Conservation (phyloP, 2,797 vertebrate genomes). For the Linurgus olivaceus region DNA sequence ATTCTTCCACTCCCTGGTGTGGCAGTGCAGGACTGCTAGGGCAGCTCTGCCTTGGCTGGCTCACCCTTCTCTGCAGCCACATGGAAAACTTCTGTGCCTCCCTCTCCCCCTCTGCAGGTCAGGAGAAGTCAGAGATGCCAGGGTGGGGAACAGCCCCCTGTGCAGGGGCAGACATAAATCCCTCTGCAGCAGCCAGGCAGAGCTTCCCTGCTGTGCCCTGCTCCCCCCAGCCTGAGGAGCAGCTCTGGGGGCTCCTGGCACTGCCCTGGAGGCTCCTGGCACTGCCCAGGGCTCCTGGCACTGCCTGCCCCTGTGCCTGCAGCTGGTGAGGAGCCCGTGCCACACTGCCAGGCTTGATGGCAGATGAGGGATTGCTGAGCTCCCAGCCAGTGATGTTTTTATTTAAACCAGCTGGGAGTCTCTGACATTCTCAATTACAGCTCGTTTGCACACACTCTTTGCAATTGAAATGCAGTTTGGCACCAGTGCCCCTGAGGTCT, state of each 20-base stretch:
- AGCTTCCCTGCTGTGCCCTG: background rate
- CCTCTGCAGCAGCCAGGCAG: background rate
- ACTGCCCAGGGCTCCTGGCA: too few species aligned
- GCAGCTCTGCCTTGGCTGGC: background rate
- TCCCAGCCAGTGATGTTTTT: background rate
- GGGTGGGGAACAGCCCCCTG: background rate
- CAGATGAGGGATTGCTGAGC: background rate
- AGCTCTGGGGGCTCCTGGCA: too few species aligned
- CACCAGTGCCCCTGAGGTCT: background rate
- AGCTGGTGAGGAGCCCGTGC: background rate
- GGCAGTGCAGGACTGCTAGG: background rate
- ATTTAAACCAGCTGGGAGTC: background rate
- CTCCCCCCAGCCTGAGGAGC: fast-evolving
- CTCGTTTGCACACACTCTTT: conserved; percentile 17
- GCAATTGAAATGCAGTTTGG: conserved; percentile 19
- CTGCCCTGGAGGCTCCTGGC: too few species aligned
- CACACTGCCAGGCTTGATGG: fast-evolving
- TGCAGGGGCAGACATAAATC: background rate
- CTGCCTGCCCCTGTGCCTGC: background rate
- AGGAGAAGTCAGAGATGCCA: background rate
- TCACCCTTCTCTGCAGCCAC: background rate
- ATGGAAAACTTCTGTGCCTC: background rate
- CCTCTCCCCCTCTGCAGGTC: background rate
- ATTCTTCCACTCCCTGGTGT: background rate
- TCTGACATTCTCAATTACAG: conserved; percentile 44